Evolutionary conservation across 2,888 invertebrate species (phyloP).

Genomic region (Lingula anatina): DNA sequence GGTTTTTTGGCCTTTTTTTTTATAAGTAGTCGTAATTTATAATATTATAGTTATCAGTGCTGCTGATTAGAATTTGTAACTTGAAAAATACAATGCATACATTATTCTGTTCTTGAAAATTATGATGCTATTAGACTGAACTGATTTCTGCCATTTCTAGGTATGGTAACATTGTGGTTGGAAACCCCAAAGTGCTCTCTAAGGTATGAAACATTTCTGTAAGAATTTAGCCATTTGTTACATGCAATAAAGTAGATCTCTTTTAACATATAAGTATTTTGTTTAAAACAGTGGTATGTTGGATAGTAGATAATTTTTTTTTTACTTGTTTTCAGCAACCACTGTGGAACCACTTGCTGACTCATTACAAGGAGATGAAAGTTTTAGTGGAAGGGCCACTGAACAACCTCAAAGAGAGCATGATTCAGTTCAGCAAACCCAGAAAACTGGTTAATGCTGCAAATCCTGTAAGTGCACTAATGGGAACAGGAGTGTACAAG

Average conservation of each 20-base stretch:
- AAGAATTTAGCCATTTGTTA: background rate
- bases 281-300: background rate
- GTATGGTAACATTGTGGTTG: slow-evolving; percentile 95
- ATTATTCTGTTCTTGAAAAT: no score
- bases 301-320: background rate
- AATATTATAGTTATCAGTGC: no score
- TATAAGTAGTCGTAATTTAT: no score
- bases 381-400: slow-evolving; percentile 96
- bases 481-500: no score
- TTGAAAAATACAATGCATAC: no score
- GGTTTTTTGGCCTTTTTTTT: no score
- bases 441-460: slow-evolving; percentile 89
- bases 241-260: slow-evolving; percentile 1
- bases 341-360: slow-evolving; percentile 94
- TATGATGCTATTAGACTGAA: no score
- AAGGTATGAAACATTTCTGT: slow-evolving; percentile 58
- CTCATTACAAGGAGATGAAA: slow-evolving; percentile 95
- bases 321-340: slow-evolving; percentile 64
- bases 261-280: slow-evolving; percentile 1
- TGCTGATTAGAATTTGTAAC: no score
- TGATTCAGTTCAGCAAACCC: slow-evolving; percentile 95
- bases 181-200: slow-evolving; percentile 96
- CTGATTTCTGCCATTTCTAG: slow-evolving; percentile 28
- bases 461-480: slow-evolving; percentile 63
- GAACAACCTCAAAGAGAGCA: slow-evolving; percentile 91